Evolutionary conservation across 2,888 invertebrate species (phyloP).

Genomic region (Sarcophaga carnaria): DNA sequence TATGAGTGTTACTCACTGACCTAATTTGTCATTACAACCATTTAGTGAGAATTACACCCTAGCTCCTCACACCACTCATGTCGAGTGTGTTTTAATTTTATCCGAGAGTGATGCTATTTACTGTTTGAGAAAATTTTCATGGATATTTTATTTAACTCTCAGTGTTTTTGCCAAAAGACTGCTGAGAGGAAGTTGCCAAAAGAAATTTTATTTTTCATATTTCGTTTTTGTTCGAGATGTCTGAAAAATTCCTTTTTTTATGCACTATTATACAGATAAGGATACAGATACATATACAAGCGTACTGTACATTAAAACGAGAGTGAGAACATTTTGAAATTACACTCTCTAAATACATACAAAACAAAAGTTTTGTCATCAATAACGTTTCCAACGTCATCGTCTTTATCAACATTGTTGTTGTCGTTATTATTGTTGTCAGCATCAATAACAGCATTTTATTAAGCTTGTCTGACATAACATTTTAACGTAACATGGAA

Average conservation of each 20-base stretch:
- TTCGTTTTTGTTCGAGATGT: too few species aligned
- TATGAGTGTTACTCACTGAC: too few species aligned
- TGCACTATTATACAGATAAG: background rate
- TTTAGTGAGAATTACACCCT: too few species aligned
- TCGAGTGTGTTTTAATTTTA: too few species aligned
- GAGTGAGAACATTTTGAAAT: background rate
- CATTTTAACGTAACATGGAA: background rate
- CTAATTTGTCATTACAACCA: too few species aligned
- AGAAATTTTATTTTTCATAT: too few species aligned
- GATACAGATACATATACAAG: background rate
- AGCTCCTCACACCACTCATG: too few species aligned
- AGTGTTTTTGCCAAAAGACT: too few species aligned
- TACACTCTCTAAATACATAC: background rate
- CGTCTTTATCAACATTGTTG: background rate
- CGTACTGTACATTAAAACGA: background rate
- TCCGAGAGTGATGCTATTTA: too few species aligned
- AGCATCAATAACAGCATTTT: background rate
- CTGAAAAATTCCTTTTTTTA: background rate
- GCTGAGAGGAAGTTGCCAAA: too few species aligned
- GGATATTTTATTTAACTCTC: too few species aligned
- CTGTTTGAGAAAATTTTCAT: too few species aligned
- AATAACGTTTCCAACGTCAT: background rate
- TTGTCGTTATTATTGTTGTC: background rate
- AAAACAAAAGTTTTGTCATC: background rate
- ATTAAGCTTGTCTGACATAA: constrained; percentile 9